Percentiles rank a stretch among this genome's conserved stretches.
These are phyloP conservation scores for Drosophila merina DNA, from an alignment of 2,888 invertebrate genomes.

Conservation along the genomic window DNA sequence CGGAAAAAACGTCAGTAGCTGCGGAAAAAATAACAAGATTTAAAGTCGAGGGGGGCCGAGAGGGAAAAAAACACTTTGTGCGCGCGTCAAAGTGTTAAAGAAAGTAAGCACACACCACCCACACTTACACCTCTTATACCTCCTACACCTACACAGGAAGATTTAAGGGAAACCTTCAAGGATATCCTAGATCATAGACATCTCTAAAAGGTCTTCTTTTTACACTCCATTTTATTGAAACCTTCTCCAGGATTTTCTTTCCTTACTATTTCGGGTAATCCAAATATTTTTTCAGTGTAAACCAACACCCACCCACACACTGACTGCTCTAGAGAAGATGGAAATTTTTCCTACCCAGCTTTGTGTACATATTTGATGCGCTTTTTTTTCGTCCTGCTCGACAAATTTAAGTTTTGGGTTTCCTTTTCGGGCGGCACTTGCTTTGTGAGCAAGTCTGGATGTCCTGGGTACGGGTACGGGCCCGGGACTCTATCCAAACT, in stretches of 20 bases:
- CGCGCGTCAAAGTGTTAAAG: constrained; percentile 56
- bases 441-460: constrained; percentile 35
- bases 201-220: background rate
- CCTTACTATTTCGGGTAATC: background rate
- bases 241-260: background rate
- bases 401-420: constrained; percentile 51
- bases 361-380: constrained; percentile 50
- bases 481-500: constrained; percentile 11
- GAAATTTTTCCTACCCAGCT: constrained; percentile 31
- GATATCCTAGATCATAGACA: background rate
- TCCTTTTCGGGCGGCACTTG: constrained; percentile 45
- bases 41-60: constrained; percentile 3
- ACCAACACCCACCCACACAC: background rate
- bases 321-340: constrained; percentile 7
- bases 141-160: constrained; percentile 1
- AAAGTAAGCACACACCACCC: constrained; percentile 39
- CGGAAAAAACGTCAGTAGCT: constrained; percentile 46
- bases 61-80: constrained; percentile 49
- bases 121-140: background rate
- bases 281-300: constrained; percentile 3
- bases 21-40: constrained; percentile 43
- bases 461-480: constrained; percentile 19
- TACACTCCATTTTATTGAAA: background rate
- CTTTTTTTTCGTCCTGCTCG: constrained; percentile 39
- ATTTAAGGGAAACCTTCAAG: background rate